Evolutionary conservation across 2,888 invertebrate genomes (phyloP).

Genomic region (Drosophila recens): DNA sequence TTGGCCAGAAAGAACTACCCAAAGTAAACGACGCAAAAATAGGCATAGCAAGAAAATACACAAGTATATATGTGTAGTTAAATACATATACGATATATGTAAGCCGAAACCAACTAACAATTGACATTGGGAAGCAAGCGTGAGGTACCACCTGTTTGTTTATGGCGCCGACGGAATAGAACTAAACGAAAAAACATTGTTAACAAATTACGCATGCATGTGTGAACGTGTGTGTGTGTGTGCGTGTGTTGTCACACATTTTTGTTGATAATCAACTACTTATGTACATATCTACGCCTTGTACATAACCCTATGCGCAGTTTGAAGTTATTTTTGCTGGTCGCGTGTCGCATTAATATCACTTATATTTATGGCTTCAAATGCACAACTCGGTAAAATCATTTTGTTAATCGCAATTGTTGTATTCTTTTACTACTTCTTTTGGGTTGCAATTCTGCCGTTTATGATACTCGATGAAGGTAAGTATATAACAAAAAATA

Average conservation of each 20-base stretch:
- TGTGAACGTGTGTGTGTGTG: not conserved
- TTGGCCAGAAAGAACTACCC: slow-evolving; percentile 28
- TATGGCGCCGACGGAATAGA: slow-evolving; percentile 36
- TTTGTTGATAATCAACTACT: slow-evolving; percentile 18
- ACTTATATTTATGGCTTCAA: slow-evolving; percentile 86
- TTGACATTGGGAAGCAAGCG: slow-evolving; percentile 49
- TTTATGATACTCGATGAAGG: slow-evolving; percentile 88
- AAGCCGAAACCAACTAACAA: slow-evolving; percentile 52
- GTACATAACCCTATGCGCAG: slow-evolving; percentile 41
- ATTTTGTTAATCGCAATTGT: slow-evolving; percentile 86
- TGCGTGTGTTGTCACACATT: slow-evolving; percentile 17
- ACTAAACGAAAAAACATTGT: slow-evolving; percentile 20
- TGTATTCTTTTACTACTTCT: slow-evolving; percentile 87
- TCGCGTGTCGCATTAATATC: slow-evolving; percentile 51
- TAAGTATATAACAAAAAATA: slow-evolving; percentile 72
- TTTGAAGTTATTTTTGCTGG: slow-evolving; percentile 35
- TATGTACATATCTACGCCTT: slow-evolving; percentile 9
- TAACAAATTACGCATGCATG: slow-evolving; percentile 41
- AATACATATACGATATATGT: slow-evolving; percentile 16
- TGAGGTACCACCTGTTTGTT: slow-evolving; percentile 59
- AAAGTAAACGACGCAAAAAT: slow-evolving; percentile 14
- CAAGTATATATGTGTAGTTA: slow-evolving; percentile 14
- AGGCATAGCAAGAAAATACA: slow-evolving; percentile 8
- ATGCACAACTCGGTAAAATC: slow-evolving; percentile 87
- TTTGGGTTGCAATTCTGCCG: slow-evolving; percentile 90